Base-by-base conservation (phyloP, 37 sponge, comb jelly and placozoan genomes). In the Haliclona indistincta region DNA sequence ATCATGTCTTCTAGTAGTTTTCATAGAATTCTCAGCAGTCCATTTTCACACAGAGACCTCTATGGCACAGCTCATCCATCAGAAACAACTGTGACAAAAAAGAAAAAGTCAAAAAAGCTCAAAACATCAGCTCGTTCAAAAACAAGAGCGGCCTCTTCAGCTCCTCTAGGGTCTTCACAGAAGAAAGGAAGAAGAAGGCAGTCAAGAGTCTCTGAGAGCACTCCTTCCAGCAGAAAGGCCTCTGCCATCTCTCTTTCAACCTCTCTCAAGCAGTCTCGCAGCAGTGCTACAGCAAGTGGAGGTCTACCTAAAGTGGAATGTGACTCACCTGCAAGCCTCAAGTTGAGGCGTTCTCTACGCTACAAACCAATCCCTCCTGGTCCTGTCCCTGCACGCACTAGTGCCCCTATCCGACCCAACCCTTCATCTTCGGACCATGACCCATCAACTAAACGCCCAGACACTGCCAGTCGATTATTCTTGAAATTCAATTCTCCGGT, bases 31-130 rank as follows among this genome's bases (percentile, higher is more conserved):
- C 51, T 17, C 51, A 15, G 15, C 13, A 83, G 84, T 56, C 84
- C 84, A 29, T 56, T 83, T 36, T 83, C 76, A 42, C 63, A 83
- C 62, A 29, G n/a, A 11, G 70, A 43, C 11, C 20, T 61, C 51
- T 75, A 83, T 54, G 76, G 84, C 28, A 23, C 38, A 1, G 76
- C 65, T 37, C 76, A 83, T 29, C 84, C 84, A 1, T 17, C 54
- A 4, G 23, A 25, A 19, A 56, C 26, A 38, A 58, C 29, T 11
- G 28, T 54, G 33, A 79, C 40, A 43, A 32, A 11, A 19, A 64
- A 40, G 32, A 28, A 53, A 32, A 73, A 55, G 26, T 23, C 54
- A 4, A 54, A 54, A 0, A 52, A 43, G 17, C 39, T 29, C 25
- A 43, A n/a, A 39, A 22, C n/a, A 23, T 17, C 25, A 39, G 69